Evolutionary conservation across 2,797 vertebrate genomes (phyloP), one percentile per base, ranked within the genome.

Genomic region (Enteromius radiatus): DNA sequence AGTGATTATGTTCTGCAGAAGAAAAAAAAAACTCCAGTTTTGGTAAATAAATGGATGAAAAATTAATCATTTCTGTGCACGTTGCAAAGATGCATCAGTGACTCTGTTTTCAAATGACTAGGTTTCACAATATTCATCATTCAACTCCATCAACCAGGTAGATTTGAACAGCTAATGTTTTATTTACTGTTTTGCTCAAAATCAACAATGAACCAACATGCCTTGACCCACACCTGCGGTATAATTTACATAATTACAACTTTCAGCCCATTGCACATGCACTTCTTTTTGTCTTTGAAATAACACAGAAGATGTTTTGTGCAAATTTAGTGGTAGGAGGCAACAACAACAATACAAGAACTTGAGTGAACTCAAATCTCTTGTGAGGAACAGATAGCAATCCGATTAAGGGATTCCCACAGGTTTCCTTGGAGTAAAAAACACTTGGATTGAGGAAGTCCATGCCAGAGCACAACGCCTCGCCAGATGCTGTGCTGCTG

Each of bases 381-480:
- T 73, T 73, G 28, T 8, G 33, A 56, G 73, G 52, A 75, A 59
- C 36, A 61, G 73, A 41, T 75, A 17, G 49, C 73, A 61, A 43
- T 61, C 36, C 43, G 63, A 78, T 78, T 78, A 78, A 33, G 45
- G 61, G 63, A 78, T 49, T 78, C 12, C 43, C 80, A 81, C 31
- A 65, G 69, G 69, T 81, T 64, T 81, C 5, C 86, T 87, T 28
- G 21, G 36, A 64, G 73, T 87, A 87, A 89, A 84, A 83, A 87
- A 89, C 86, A 84, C 68, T 85, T 81, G 17, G 59, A 47, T 12
- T 4, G 45, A 19, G 81, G 68, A 85, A 85, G 76, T 73, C 54
- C 38, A 33, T 33, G 41, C 41, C 69, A 64, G 28, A 47, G 28
- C 12, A 23, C 21, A 73, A 63, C n/a, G 1, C 1, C n/a, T 26